Conservation (phyloP, 2,113 vertebrate species). For the Boulengerochromis microlepis region DNA sequence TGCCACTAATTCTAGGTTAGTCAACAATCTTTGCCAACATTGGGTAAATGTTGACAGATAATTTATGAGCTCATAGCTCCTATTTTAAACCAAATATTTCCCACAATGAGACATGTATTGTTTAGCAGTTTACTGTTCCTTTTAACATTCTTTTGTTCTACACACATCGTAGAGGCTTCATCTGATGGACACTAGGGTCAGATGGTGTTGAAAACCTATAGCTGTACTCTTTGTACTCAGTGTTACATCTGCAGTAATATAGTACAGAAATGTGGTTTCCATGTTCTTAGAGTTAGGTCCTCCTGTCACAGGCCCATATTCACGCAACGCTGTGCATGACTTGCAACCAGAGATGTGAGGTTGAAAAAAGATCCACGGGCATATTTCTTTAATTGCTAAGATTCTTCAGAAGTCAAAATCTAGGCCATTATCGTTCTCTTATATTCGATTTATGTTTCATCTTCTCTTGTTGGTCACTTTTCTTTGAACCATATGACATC, state of each 20-base stretch:
- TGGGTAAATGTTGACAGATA: fast-evolving
- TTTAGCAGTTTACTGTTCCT: background rate
- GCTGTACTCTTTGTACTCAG: background rate
- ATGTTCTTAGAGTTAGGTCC: background rate
- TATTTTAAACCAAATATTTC: background rate
- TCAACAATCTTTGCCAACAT: background rate
- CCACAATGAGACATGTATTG: background rate
- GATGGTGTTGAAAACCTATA: background rate
- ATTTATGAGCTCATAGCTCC: fast-evolving
- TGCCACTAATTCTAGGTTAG: background rate
- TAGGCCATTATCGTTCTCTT: background rate
- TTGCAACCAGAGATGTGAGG: background rate
- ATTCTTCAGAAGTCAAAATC: background rate
- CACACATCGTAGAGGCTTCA: background rate
- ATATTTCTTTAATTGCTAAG: background rate
- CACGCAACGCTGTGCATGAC: fast-evolving
- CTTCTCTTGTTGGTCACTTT: background rate
- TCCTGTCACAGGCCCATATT: fast-evolving
- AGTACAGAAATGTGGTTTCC: background rate
- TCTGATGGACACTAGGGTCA: background rate
- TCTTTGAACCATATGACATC: fast-evolving
- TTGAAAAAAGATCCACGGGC: background rate
- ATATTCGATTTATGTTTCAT: background rate
- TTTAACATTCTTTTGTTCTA: background rate
- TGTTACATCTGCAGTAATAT: background rate